Base-by-base conservation (phyloP, 2,113 vertebrate genomes). In the Gulo gulo region DNA sequence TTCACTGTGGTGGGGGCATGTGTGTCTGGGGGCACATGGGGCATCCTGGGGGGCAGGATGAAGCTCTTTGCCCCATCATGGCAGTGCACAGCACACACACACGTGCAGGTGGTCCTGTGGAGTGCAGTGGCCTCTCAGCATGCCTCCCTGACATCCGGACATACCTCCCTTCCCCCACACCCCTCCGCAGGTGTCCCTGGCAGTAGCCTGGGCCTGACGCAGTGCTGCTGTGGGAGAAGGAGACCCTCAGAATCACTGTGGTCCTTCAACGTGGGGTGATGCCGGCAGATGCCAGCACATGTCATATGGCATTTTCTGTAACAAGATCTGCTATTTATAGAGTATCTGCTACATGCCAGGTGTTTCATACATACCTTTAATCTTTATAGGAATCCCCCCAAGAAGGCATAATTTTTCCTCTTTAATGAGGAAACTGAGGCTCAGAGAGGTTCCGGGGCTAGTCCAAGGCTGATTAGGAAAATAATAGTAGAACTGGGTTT, bases 151-250 rank as follows among this genome's bases (percentile, higher is more conserved):
- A 76, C 13, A 14, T 12, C 34, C 21, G 88, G 90, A 93, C 95
- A 76, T 84, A 84, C 55, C 0, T 81, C 57, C 91, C 96, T 97
- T 69, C 15, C 78, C 78, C 50, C 7, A 9, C 14, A 55, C 29
- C n/a, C 0, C 71, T 91, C 91, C 50, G 69, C 95, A 96, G 80
- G 57, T 83, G 79, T 97, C 95, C 97, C 91, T 61, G 59, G 87
- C 92, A 84, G 36, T 78, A 50, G 23, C 0, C 0, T 84, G 78
- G 74, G 88, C 88, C 47, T 94, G 86, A 95, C 76, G 85, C 2
- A 0, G 57, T 95, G 92, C 97, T 97, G 97, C 97, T 98, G 97
- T 59, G 95, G 24, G 86, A 96, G 59, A 76, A 85, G 63, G 94
- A 57, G 67, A 86, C 93, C 93, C 87, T 94, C 74, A 39, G 91